These are phyloP conservation scores for Cricetomys ansorgei DNA, from an alignment of 2,113 vertebrate species.

Conservation along the genomic window DNA sequence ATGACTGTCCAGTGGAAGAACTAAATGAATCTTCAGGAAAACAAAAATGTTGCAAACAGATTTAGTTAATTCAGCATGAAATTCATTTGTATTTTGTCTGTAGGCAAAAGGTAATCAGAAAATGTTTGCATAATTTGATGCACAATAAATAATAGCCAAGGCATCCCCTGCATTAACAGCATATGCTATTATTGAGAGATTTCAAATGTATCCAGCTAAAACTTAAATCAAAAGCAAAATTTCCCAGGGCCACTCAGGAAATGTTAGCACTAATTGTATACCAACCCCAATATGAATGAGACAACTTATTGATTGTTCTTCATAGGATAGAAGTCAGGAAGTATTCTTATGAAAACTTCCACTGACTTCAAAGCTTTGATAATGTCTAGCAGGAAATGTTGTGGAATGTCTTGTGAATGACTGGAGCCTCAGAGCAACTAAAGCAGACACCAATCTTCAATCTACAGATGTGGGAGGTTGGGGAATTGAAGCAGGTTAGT, in stretches of 20 bases:
- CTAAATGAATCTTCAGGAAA: not conserved
- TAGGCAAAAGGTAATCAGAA: not conserved
- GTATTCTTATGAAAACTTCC: slow-evolving; percentile 34
- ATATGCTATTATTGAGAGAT: not conserved
- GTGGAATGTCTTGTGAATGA: slow-evolving; percentile 67
- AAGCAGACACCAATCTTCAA: slow-evolving; percentile 46
- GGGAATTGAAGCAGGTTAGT: not conserved
- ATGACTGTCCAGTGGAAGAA: not conserved
- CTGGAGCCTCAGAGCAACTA: slow-evolving; percentile 31
- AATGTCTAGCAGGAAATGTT: slow-evolving; percentile 29
- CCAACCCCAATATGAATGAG: not conserved
- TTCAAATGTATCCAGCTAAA: slow-evolving; percentile 25
- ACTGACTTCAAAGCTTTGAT: slow-evolving; percentile 65
- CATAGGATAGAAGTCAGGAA: not conserved
- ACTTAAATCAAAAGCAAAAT: slow-evolving; percentile 54
- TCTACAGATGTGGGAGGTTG: not conserved
- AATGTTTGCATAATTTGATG: not conserved
- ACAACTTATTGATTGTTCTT: slow-evolving; percentile 21
- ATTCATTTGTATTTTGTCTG: slow-evolving; percentile 1
- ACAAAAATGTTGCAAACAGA: slow-evolving; percentile 10
- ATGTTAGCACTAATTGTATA: not conserved
- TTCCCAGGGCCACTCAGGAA: not conserved
- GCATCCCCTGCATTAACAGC: not conserved
- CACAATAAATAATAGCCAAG: not conserved
- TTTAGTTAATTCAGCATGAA: not conserved